Conservation (phyloP, 2,888 invertebrate genomes). For the Pelosia muscerda region DNA sequence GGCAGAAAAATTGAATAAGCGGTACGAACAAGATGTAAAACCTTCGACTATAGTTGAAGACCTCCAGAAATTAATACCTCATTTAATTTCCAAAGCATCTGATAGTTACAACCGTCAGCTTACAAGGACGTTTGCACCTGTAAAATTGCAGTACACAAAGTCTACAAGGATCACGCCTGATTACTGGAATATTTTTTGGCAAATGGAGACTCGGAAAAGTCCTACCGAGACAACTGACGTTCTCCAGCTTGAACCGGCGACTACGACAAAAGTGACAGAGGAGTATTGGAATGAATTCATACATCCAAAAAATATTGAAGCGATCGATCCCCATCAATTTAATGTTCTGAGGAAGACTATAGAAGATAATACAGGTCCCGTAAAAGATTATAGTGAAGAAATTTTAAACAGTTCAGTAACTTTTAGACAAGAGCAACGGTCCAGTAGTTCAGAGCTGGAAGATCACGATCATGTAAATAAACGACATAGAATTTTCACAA, state of each 20-base stretch:
- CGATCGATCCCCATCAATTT: neutral
- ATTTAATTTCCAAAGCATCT: neutral
- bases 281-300: conserved; percentile 10
- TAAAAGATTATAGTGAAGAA: neutral
- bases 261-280: neutral
- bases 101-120: neutral
- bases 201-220: conserved; percentile 8
- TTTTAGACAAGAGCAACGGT: neutral
- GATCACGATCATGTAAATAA: neutral
- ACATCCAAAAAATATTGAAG: conserved; percentile 1
- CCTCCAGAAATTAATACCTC: neutral
- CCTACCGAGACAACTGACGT: neutral
- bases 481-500: neutral
- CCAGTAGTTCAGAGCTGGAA: neutral
- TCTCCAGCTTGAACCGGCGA: neutral
- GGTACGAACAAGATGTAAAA: neutral
- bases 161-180: neutral
- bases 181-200: conserved; percentile 14
- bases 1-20: neutral
- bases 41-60: neutral
- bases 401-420: neutral
- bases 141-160: neutral
- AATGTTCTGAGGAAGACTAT: neutral
- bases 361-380: neutral
- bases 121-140: neutral